These are phyloP conservation scores for Hemaris fuciformis DNA, from an alignment of 2,888 invertebrate genomes.

Conservation along the genomic window DNA sequence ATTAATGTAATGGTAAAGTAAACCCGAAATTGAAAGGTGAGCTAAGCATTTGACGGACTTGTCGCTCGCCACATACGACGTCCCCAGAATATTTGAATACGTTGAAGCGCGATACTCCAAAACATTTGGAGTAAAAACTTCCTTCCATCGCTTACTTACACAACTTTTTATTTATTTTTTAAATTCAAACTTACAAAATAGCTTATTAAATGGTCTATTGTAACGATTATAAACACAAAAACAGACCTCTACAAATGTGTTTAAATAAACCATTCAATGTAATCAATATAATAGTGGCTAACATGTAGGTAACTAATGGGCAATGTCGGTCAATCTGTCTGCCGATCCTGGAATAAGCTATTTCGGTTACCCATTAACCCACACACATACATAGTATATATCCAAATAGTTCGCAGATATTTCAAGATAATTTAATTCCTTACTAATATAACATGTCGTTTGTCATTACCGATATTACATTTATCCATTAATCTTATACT, in stretches of 20 bases:
- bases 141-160: neutral
- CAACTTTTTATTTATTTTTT: neutral
- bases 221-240: neutral
- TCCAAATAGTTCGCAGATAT: neutral
- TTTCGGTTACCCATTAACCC: constrained; percentile 23
- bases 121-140: neutral
- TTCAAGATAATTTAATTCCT: neutral
- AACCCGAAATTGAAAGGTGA: constrained; percentile 24
- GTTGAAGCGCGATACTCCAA: constrained; percentile 22
- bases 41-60: constrained; percentile 24
- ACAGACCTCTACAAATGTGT: neutral
- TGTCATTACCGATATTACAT: neutral
- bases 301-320: neutral
- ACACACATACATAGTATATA: neutral
- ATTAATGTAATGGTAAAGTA: constrained; percentile 26
- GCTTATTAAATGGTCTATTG: neutral
- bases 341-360: constrained; percentile 18
- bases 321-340: constrained; percentile 11
- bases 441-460: neutral
- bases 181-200: neutral
- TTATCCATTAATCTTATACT: neutral
- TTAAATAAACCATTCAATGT: neutral
- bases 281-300: neutral
- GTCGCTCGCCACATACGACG: constrained; percentile 41
- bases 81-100: constrained; percentile 40